These are phyloP conservation scores for Nemotelus nigrinus DNA, from an alignment of 2,888 invertebrate genomes.

Conservation along the genomic window DNA sequence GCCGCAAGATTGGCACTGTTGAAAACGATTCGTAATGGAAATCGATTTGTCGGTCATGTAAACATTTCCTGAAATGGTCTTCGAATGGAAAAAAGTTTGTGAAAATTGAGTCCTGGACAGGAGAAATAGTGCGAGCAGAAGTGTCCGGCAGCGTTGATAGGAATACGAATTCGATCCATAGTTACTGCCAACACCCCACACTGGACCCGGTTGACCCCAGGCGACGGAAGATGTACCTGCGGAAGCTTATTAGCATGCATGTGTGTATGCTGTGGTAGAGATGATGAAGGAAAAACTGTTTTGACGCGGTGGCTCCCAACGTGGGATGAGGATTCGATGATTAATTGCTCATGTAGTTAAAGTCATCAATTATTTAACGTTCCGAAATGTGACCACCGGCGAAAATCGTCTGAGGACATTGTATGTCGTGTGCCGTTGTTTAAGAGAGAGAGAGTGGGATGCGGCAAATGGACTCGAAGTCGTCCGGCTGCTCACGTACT, in stretches of 20 bases:
- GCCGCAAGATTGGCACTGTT: conserved; percentile 3
- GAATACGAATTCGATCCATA: too few relatives aligned
- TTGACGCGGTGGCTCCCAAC: neutral
- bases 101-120: neutral
- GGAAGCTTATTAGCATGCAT: too few relatives aligned
- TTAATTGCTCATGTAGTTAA: conserved; percentile 24
- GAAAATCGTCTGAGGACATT: conserved; percentile 1
- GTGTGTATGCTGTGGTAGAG: too few relatives aligned
- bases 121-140: neutral
- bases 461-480: neutral
- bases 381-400: conserved; percentile 7
- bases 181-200: too few relatives aligned
- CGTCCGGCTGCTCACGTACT: neutral
- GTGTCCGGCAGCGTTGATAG: neutral
- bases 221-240: too few relatives aligned
- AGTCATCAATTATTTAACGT: conserved; percentile 33
- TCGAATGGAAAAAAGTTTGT: neutral
- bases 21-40: conserved; percentile 31
- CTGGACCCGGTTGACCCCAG: too few relatives aligned
- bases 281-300: neutral
- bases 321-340: conserved; percentile 1
- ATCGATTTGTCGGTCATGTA: conserved; percentile 37
- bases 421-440: neutral
- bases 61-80: conserved; percentile 3
- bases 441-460: neutral